Conservation (phyloP, 2,113 vertebrate species). For the Amia ocellicauda region DNA sequence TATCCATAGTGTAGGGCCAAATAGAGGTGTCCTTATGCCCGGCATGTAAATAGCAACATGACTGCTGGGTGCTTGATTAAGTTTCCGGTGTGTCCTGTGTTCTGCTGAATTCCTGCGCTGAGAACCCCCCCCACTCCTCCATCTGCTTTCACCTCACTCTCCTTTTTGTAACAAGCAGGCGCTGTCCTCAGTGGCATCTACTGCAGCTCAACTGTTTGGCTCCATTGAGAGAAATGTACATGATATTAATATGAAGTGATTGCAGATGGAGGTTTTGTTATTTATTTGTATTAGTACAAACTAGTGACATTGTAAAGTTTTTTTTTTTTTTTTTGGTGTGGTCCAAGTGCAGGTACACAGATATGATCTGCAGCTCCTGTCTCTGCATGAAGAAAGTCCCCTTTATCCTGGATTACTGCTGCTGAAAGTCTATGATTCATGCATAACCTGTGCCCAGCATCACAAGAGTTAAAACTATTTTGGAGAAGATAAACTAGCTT, state of each 20-base stretch:
- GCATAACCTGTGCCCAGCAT: too few species aligned
- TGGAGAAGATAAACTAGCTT: too few species aligned
- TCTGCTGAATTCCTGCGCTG: constrained; percentile 28
- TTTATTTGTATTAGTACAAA: background rate
- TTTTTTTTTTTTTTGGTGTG: too few species aligned
- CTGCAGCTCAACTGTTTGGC: background rate
- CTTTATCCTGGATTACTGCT: too few species aligned
- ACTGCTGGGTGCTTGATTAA: constrained; percentile 51
- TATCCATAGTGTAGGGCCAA: background rate
- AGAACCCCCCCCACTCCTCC: constrained; percentile 30
- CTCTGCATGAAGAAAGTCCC: too few species aligned
- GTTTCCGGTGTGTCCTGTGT: constrained; percentile 45
- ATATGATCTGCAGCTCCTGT: too few species aligned
- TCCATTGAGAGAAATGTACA: background rate
- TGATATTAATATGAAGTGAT: constrained; percentile 4
- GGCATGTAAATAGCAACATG: constrained; percentile 34
- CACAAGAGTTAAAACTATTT: background rate
- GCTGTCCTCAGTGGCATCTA: background rate
- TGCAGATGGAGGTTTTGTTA: background rate
- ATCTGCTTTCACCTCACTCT: constrained; percentile 31
- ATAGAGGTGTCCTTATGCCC: background rate
- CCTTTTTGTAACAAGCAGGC: constrained; percentile 16
- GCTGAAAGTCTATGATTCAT: too few species aligned
- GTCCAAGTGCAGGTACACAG: too few species aligned
- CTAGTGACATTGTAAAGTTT: too few species aligned